These are phyloP conservation scores for Rhinogobio ventralis DNA, from an alignment of 2,797 vertebrate species.

Conservation along the genomic window DNA sequence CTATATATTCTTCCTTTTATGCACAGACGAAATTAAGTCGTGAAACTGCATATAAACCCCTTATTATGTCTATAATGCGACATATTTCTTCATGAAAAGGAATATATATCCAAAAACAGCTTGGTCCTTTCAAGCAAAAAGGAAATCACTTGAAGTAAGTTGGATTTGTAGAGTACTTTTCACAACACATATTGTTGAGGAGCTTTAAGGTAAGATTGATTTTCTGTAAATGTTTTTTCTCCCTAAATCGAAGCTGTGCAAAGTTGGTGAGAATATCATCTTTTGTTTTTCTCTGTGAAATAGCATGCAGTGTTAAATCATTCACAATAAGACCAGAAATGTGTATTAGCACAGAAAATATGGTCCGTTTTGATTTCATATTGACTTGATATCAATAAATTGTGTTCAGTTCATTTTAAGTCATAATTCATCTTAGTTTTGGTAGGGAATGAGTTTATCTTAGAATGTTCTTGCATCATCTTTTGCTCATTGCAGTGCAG, in stretches of 20 bases:
- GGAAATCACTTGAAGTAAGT: background rate
- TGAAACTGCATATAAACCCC: background rate
- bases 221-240: background rate
- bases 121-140: background rate
- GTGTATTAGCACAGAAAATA: background rate
- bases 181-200: background rate
- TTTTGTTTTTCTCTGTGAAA: background rate
- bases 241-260: background rate
- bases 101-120: background rate
- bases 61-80: background rate
- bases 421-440: constrained; percentile 13
- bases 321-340: background rate
- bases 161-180: background rate
- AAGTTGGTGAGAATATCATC: background rate
- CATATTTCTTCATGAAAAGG: background rate
- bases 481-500: background rate
- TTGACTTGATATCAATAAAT: background rate
- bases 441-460: background rate
- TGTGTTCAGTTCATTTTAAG: background rate
- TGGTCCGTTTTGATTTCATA: background rate
- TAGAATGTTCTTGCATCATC: background rate
- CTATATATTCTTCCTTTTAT: background rate
- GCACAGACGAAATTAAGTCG: background rate
- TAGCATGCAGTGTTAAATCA: background rate
- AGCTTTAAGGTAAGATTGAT: background rate